Evolutionary conservation across 2,797 vertebrate genomes (phyloP), one percentile per base, ranked within the genome.

Genomic region (Hylomyscus alleni): DNA sequence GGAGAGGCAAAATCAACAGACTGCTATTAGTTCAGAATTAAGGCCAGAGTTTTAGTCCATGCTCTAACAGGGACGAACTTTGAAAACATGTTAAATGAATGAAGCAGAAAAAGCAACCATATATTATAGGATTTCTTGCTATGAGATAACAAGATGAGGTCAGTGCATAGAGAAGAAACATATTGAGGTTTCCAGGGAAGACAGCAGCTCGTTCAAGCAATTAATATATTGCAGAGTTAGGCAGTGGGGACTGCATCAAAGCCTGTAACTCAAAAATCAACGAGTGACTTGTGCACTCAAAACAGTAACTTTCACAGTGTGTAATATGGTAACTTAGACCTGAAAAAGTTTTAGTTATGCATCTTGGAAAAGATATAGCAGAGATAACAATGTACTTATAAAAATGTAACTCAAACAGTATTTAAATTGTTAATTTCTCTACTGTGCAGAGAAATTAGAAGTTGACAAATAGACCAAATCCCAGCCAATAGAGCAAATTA

Each of bases 401-500:
- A 50, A 95, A 91, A 80, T 90, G 56, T 82, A 81, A 91, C 90
- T 93, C 31, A 67, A 75, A 82, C 69, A 13, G 50, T 34, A 95
- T 50, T 34, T 96, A 78, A 95, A 91, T 54, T 58, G 92, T 95
- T 93, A 91, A 95, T 90, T 84, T 86, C 62, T 90, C 1, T 91
- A 58, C 31, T 54, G 34, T 37, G 54, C 67, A 96, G 81, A 93
- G 73, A 95, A 95, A 95, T 85, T n/a, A 82, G 76, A 96, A 95
- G 76, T 78, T 52, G 31, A 85, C 65, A 83, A 84, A 89, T 92
- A 89, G 52, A 91, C 37, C 62, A 88, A 94, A 54, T 90, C 88
- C 92, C 60, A 92, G 94, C 90, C 92, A 96, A 93, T 50, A 95
- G 91, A 91, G 93, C 20, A 95, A 94, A 95, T 95, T 88, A 75